Base-by-base conservation (phyloP, 2,797 vertebrate genomes). In the Melanotaenia nigrans region DNA sequence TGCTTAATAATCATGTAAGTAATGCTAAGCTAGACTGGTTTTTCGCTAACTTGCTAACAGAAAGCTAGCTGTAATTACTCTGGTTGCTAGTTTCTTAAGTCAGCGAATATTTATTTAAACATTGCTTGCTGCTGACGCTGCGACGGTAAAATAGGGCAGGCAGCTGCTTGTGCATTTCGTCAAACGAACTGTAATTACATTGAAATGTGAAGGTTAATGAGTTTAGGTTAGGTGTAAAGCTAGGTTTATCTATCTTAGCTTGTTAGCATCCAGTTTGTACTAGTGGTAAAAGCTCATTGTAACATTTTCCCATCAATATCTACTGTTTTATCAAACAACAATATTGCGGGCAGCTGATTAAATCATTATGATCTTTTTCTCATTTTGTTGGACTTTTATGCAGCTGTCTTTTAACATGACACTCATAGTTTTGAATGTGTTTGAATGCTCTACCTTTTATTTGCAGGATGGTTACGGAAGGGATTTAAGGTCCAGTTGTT, bases 401-500 rank as follows among this genome's bases (percentile, higher is more conserved):
- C 16, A 54, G 3, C 38, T 76, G 45, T 28, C 35, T 57, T 38
- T 14, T 68, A 28, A 53, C 45, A 67, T 42, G 12, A 13, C 36
- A 16, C 60, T 51, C 14, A 28, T 70, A 51, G 35, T 56, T 3
- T 1, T 47, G 45, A 6, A 4, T 61, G 0, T 68, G 18, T 49
- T 22, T 11, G 38, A 11, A 49, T 71, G 36, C 25, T 55, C n/a
- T 55, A 8, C 84, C 61, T 68, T 75, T 77, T 73, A 5, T 51
- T 80, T 83, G 54, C 81, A 94, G 92, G 73, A 78, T 25, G 45
- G 49, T 1, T 65, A 84, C 73, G 60, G 69, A 25, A 71, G 65
- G 74, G 68, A 78, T 84, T 82, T 86, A 38, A 85, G 78, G 73
- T 84, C 85, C 81, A 86, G 65, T 63, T 90, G 77, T 79, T 92